These are phyloP conservation scores for Remorina albescens DNA, from an alignment of 2,797 vertebrate genomes.

Conservation along the genomic window DNA sequence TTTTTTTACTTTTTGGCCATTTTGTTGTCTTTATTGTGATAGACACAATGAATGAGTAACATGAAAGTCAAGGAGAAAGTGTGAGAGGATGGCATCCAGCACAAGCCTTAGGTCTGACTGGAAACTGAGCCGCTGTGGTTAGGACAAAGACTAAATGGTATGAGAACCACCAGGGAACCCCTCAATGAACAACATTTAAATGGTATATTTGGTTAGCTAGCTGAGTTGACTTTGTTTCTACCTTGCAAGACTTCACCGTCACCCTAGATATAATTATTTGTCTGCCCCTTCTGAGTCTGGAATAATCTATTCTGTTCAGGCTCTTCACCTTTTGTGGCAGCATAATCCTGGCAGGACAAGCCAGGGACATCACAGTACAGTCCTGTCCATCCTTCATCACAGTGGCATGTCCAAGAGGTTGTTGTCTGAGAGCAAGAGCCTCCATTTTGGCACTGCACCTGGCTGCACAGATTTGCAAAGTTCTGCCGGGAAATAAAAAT, in stretches of 20 bases:
- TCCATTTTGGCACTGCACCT: conserved; percentile 89
- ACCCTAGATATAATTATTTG: too few species aligned
- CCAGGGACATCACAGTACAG: conserved; percentile 93
- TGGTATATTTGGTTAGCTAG: background rate
- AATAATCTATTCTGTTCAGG: background rate
- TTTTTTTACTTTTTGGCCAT: too few species aligned
- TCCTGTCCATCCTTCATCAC: conserved; percentile 88
- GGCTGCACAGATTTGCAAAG: conserved; percentile 89
- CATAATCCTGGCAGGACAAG: conserved; percentile 89
- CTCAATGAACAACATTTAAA: background rate
- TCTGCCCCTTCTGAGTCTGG: too few species aligned
- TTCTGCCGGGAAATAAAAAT: conserved; percentile 76
- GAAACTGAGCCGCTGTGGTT: too few species aligned
- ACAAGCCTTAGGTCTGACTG: too few species aligned
- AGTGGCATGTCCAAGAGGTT: conserved; percentile 88
- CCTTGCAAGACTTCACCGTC: too few species aligned
- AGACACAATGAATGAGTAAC: too few species aligned
- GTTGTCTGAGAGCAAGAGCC: conserved; percentile 89
- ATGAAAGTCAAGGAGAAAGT: too few species aligned
- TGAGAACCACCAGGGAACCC: background rate
- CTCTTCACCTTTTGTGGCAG: conserved; percentile 84
- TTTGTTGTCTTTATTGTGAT: too few species aligned
- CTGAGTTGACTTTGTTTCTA: too few species aligned
- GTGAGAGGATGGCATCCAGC: too few species aligned
- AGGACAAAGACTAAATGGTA: too few species aligned